Evolutionary conservation across 1,140 invertebrate species (phyloP).

Genomic region (Sitobion miscanthi): DNA sequence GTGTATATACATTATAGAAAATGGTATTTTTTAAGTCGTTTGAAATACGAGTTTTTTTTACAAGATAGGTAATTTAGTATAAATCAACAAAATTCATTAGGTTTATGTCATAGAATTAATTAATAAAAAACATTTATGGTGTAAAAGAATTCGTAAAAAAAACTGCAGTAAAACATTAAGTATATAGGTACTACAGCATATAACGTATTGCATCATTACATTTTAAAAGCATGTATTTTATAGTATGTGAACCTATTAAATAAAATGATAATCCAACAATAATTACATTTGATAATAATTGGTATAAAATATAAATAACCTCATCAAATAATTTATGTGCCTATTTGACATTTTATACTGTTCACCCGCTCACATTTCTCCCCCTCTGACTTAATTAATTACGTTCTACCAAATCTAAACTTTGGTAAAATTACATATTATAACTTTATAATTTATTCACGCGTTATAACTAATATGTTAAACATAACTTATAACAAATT

Average conservation of each 20-base stretch:
- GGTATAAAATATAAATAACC: not conserved
- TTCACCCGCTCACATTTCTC: not conserved
- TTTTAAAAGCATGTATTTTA: not conserved
- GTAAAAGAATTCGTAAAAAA: conserved; percentile 7
- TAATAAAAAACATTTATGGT: not conserved
- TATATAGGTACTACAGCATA: not conserved
- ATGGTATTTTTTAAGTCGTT: not conserved
- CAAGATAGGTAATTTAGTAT: conserved; percentile 4
- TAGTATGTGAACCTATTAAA: not conserved
- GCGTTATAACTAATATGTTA: not conserved
- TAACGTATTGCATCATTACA: not conserved
- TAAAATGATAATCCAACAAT: not conserved
- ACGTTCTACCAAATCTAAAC: not conserved
- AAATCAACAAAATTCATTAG: conserved; percentile 26
- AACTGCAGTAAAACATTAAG: not conserved
- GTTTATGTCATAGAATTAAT: not conserved
- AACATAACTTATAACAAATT: not conserved
- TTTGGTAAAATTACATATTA: not conserved
- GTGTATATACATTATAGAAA: not conserved
- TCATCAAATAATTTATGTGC: not conserved
- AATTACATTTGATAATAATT: not conserved
- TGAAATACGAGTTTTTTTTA: not conserved
- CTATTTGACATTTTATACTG: not conserved
- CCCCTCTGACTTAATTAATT: not conserved
- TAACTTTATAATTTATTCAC: not conserved